Base-by-base conservation (phyloP, 2,797 vertebrate genomes). In the Scleropages formosus region DNA sequence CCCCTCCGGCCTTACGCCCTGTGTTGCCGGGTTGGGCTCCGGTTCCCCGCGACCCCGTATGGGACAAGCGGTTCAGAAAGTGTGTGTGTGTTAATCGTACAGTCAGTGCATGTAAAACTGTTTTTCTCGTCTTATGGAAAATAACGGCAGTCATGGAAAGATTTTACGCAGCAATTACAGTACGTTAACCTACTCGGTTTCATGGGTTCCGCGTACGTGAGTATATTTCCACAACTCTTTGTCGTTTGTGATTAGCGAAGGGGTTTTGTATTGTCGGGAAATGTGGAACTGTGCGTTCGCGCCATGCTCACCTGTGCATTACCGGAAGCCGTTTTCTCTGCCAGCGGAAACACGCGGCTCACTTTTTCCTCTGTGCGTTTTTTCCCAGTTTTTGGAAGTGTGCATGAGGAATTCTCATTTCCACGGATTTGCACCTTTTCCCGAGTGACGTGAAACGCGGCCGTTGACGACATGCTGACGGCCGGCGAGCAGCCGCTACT, bases 391-490 rank as follows among this genome's bases (percentile, higher is more conserved):
- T 46, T 59, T n/a, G 12, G 7, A 53, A 53, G 1, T 70, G 58
- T 53, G 47, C 60, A 64, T 24, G 12, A 24, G 31, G 66, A 20
- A 51, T 51, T 39, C 64, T 60, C 8, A 39, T 53, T 62, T 64
- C 70, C 67, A 76, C 22, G n/a, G 67, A 31, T 70, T 71, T 26
- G 47, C 26, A 61, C 75, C 26, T 91, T 86, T 84, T 91, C 90
- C 90, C 4, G 24, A 84, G 82, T 91, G 91, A 92, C 87, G 88
- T 70, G 51, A 74, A 82, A 84, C 67, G 59, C 77, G 80, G 20
- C 81, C 83, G 6, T 85, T 91, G 87, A 90, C 84, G 80, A 90
- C 88, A 91, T 80, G 81, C 81, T 61, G 58, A 58, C 63, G 24
- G n/a, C 44, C 72, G 79, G 75, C 78, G 79, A 82, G 81, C 80